These are phyloP conservation scores for Drosophila quasianomalipes DNA, from an alignment of 2,888 invertebrate genomes.

Conservation along the genomic window DNA sequence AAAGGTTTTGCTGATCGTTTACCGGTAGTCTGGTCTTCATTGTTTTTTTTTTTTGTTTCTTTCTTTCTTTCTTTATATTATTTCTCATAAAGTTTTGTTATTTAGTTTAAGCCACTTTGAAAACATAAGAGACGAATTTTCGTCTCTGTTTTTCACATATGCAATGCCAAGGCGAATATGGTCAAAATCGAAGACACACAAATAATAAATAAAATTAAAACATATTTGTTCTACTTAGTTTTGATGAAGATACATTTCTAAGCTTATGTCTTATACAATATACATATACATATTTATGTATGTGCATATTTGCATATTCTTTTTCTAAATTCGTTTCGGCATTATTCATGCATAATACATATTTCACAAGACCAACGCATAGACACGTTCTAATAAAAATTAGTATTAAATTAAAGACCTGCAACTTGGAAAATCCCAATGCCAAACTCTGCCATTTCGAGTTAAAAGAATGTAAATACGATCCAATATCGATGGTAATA, in stretches of 20 bases:
- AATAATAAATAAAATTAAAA: not conserved
- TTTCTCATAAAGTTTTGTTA: not conserved
- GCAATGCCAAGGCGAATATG: not conserved
- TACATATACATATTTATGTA: not conserved
- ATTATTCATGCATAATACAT: conserved; percentile 17
- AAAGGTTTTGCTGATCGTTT: conserved; percentile 30
- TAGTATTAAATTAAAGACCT: not conserved
- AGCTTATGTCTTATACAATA: not conserved
- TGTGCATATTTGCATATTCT: not conserved
- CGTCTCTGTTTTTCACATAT: not conserved
- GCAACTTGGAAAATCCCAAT: conserved; percentile 6
- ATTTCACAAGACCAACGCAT: conserved; percentile 2
- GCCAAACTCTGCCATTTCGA: conserved; percentile 1
- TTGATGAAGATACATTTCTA: not conserved
- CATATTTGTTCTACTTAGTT: not conserved
- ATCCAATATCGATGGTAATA: conserved; percentile 7
- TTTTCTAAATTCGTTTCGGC: conserved; percentile 3
- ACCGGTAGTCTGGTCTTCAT: not conserved
- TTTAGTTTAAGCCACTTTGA: not conserved
- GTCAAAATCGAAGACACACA: not conserved
- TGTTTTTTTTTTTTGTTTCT: not conserved
- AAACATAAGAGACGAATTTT: not conserved
- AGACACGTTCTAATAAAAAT: conserved; percentile 6
- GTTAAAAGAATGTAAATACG: conserved; percentile 33
- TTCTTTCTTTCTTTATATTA: not conserved